Conservation (phyloP, 2,888 invertebrate species). For the Amorpha juglandis region DNA sequence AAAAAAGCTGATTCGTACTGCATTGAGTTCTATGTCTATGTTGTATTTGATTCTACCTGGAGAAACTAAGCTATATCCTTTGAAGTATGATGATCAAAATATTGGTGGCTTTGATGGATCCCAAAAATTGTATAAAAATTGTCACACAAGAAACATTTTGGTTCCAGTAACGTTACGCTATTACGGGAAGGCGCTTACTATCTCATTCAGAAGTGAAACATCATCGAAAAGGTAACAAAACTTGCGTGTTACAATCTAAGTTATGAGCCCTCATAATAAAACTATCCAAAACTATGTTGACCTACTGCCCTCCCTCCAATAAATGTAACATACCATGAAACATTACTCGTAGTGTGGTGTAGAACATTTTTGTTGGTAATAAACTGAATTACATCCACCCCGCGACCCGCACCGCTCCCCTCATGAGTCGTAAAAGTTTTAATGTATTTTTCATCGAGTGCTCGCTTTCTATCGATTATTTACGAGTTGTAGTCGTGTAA, state of each 20-base stretch:
- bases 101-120: no score
- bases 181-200: no score
- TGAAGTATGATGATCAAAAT: no score
- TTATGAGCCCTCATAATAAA: neutral
- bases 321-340: slow-evolving; percentile 1
- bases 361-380: slow-evolving; percentile 13
- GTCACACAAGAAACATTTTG: no score
- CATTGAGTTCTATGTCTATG: no score
- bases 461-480: slow-evolving; percentile 1
- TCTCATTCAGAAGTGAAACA: no score
- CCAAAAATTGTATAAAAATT: no score
- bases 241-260: neutral
- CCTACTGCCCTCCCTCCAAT: neutral
- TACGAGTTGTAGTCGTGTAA: slow-evolving; percentile 1
- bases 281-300: slow-evolving; percentile 3
- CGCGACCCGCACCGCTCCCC: neutral
- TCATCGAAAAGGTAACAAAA: neutral
- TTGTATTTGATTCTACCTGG: no score
- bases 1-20: no score
- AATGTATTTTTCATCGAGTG: slow-evolving; percentile 23
- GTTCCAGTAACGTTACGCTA: no score
- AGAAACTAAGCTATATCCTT: no score
- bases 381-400: neutral
- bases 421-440: slow-evolving; percentile 11
- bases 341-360: neutral